Conservation (phyloP, 2,888 invertebrate species). For the Steinernema carpocapsae region DNA sequence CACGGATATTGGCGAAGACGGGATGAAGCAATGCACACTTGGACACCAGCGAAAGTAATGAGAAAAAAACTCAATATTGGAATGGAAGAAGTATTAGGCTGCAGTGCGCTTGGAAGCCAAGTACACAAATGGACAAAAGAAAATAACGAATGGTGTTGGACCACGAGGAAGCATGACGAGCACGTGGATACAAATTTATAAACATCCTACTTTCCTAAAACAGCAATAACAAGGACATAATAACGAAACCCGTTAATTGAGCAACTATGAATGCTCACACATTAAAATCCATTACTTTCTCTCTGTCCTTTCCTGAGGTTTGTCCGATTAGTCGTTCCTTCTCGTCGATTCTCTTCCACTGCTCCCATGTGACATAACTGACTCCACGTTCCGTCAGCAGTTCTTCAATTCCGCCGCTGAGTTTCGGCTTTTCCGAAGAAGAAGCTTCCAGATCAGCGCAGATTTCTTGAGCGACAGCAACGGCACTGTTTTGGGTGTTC, state of each 20-base stretch:
- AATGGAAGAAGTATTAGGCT: too few species aligned
- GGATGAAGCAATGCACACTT: too few species aligned
- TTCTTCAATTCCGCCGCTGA: constrained; percentile 38
- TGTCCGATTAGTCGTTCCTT: constrained; percentile 58
- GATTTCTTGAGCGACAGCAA: constrained; percentile 55
- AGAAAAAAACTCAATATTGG: too few species aligned
- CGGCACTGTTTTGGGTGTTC: constrained; percentile 60
- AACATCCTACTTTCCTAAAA: not conserved
- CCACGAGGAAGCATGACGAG: too few species aligned
- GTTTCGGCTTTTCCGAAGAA: not conserved
- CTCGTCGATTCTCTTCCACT: constrained; percentile 61
- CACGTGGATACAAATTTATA: not conserved
- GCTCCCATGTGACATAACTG: constrained; percentile 55
- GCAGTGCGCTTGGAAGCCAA: too few species aligned
- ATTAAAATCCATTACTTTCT: constrained; percentile 56
- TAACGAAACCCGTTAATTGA: not conserved
- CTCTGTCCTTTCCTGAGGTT: constrained; percentile 59
- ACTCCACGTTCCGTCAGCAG: constrained; percentile 49
- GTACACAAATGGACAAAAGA: too few species aligned
- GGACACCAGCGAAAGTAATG: too few species aligned
- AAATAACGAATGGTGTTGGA: not conserved
- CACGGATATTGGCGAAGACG: too few species aligned
- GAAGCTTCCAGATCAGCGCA: constrained; percentile 45
- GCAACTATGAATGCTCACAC: not conserved
- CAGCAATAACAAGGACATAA: not conserved